Percentiles rank a stretch among this genome's conserved stretches.
Conservation (phyloP, 1,140 invertebrate genomes). For the Bemisia tabaci region DNA sequence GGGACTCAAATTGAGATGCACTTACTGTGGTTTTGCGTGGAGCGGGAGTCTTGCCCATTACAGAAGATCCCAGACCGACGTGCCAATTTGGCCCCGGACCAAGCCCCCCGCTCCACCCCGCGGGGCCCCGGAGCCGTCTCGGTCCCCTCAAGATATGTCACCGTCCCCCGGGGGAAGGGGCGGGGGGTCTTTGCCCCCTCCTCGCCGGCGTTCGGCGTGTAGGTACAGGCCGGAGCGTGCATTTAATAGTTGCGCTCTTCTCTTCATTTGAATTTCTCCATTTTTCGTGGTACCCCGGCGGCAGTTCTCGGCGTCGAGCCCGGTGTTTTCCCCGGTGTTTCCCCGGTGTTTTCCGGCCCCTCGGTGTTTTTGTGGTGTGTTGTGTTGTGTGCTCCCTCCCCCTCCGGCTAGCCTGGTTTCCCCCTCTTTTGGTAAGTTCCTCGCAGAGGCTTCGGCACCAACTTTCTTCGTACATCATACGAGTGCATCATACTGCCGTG, state of each 20-base stretch:
- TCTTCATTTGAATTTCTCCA: neutral
- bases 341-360: neutral
- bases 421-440: neutral
- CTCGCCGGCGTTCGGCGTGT: neutral
- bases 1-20: too few species aligned
- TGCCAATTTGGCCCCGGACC: neutral
- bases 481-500: too few species aligned
- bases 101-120: neutral
- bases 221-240: neutral
- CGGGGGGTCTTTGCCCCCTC: neutral
- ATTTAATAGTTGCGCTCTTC: neutral
- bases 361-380: neutral
- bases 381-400: neutral
- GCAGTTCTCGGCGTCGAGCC: too few species aligned
- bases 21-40: too few species aligned
- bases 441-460: too few species aligned
- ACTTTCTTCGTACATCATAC: too few species aligned
- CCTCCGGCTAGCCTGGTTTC: too few species aligned
- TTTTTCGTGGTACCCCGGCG: neutral
- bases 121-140: too few species aligned
- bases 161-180: too few species aligned
- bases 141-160: neutral
- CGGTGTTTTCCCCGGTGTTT: neutral
- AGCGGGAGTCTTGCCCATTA: neutral
- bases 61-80: neutral